Evolutionary conservation across 2,113 vertebrate genomes (phyloP), one percentile per base, ranked within the genome.

Genomic region (Tragelaphus imberbis): DNA sequence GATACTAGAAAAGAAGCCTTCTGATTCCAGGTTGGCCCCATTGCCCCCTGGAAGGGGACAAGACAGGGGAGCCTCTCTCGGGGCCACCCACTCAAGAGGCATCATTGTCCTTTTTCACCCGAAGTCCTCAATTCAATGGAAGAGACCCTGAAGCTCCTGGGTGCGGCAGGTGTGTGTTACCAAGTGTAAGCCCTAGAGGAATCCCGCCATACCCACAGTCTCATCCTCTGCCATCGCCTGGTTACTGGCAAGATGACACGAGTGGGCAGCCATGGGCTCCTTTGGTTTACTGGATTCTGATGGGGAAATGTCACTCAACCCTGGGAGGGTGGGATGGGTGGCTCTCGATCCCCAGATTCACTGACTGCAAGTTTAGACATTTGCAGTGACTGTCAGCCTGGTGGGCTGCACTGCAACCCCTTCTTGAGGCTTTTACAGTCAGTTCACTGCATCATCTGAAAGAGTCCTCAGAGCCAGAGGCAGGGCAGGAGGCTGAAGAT

Each of bases 1-100:
- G 97, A 90, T 87, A 87, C 58, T 68, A 17, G 58, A 63, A 84
- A 28, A 56, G 61, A 71, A 89, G 90, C 47, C 86, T 88, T 88
- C 92, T 82, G 13, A 23, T 89, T 96, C 94, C 61, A 95, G 92
- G 95, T 89, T 56, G 61, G 84, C 47, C 86, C 17, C 68, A 25
- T 89, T 7, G 61, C 61, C 53, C 14, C 33, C 47, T 90, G 95
- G 68, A 86, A 91, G 75, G 68, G 11, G 89, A 87, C 79, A 17
- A 82, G 97, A 97, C 93, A 93, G 51, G n/a, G 28, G 79, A 97
- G 86, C 61, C 91, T 97, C 97, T 95, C 97, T 33, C 0, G 94
- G 97, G 98, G 94, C 92, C 94, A 36, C 92, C 94, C 88, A 88
- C 97, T 93, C 86, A 51, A 81, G 93, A 44, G 79, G 16, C 93